Evolutionary conservation across 2,888 invertebrate genomes (phyloP).

Genomic region (Sesia apiformis): DNA sequence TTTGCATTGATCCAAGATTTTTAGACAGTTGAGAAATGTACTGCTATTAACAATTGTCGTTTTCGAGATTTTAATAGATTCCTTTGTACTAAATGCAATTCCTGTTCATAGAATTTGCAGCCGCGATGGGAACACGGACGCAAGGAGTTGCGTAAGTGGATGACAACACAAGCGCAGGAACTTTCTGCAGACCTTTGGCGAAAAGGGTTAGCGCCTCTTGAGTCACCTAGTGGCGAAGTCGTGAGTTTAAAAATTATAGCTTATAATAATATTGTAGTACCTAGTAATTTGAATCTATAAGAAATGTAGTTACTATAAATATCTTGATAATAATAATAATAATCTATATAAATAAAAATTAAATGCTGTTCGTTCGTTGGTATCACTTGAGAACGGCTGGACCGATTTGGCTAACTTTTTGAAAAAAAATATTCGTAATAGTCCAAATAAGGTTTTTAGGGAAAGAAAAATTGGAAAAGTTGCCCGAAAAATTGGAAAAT

Average conservation of each 20-base stretch:
- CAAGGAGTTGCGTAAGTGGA: constrained; percentile 37
- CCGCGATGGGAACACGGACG: constrained; percentile 22
- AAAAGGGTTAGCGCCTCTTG: constrained; percentile 23
- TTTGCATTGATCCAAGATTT: neutral
- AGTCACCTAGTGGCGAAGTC: constrained; percentile 14
- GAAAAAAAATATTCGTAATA: no score
- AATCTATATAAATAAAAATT: no score
- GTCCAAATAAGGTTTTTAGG: no score
- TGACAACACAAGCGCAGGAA: constrained; percentile 48
- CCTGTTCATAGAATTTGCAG: constrained; percentile 36
- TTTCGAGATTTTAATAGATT: neutral
- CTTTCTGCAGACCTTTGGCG: constrained; percentile 44
- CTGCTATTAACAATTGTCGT: neutral
- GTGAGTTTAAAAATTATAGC: constrained; percentile 17
- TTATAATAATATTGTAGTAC: no score
- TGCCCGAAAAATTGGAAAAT: no score
- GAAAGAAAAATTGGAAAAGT: no score
- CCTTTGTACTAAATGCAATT: constrained; percentile 38
- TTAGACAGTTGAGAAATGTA: constrained; percentile 47
- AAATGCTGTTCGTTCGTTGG: no score
- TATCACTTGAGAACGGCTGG: no score
- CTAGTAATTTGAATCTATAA: no score
- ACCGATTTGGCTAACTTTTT: no score
- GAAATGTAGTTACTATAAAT: no score
- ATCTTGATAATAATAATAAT: no score